These are phyloP conservation scores for Tinea semifulvella DNA, from an alignment of 2,888 invertebrate genomes.

Conservation along the genomic window DNA sequence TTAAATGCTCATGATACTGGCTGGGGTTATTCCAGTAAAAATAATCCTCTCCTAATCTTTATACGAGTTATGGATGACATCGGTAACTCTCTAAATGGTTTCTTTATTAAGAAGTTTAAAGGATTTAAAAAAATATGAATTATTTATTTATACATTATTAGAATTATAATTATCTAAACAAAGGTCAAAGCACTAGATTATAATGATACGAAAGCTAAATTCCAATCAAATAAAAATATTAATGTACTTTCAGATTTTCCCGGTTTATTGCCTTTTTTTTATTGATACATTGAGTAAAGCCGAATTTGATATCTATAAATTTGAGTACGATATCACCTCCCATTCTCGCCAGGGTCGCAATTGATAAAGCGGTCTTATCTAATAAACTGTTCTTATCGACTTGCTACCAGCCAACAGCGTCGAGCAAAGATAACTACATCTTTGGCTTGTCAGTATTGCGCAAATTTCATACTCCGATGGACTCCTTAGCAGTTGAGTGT, in stretches of 20 bases:
- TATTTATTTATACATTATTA: too few species aligned
- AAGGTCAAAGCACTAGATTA: neutral
- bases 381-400: conserved; percentile 43
- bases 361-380: conserved; percentile 35
- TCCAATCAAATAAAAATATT: neutral
- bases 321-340: conserved; percentile 8
- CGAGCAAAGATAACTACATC: conserved; percentile 51
- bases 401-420: conserved; percentile 48
- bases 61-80: too few species aligned
- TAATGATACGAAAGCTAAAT: neutral
- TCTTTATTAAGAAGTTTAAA: too few species aligned
- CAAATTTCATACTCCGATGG: conserved; percentile 54
- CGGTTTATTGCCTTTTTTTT: conserved; percentile 2
- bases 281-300: conserved; percentile 6
- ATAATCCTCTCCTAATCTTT: too few species aligned
- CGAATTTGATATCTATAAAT: conserved; percentile 7
- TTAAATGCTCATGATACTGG: too few species aligned
- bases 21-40: too few species aligned
- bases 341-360: conserved; percentile 26
- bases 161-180: neutral
- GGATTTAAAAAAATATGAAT: too few species aligned
- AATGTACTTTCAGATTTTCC: neutral
- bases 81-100: too few species aligned
- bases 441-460: conserved; percentile 49
- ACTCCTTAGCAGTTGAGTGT: conserved; percentile 31